Evolutionary conservation across 2,797 vertebrate species (phyloP), one percentile per base, ranked within the genome.

Genomic region (Capromys pilorides): DNA sequence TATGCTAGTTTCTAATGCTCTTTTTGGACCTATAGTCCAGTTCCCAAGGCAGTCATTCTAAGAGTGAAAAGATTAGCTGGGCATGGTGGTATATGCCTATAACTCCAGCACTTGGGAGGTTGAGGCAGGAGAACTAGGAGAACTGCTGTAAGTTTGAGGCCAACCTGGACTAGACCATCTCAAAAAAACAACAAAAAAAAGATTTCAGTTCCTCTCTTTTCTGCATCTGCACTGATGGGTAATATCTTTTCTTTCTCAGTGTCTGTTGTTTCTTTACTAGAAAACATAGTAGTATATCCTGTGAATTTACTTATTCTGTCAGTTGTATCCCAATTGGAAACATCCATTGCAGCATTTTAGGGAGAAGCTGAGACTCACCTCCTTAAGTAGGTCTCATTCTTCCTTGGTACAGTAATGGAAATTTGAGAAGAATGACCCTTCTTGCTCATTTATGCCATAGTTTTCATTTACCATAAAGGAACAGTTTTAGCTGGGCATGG

Each of bases 381-480:
- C 67, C 88, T n/a, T 90, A n/a, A 61, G 13, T 91, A 77, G 61
- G 28, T 62, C 59, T 75, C 57, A 39, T 28, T 94, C 5, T 51
- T 71, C 39, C 71, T 81, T 59, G 78, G 24, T 62, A 62, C 2
- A 90, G 13, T 86, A 92, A 83, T 54, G 64, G 45, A 93, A 96
- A 92, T 90, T 64, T 66, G 82, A 51, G 79, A 85, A 57, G n/a
- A 89, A 80, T 71, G 51, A 64, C 18, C 79, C 61, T 81, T 85
- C 14, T 54, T 93, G 64, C 6, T 95, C 62, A 86, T 12, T 66
- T 92, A 94, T 94, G 57, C 69, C 33, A 86, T 28, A 90, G 6
- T 89, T 39, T 94, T 95, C 41, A 69, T 89, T 94, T 90, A 91
- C 59, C 39, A 79, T 94, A 85, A 82, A 39, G 41, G 39, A 94